Conservation (phyloP, 1,140 invertebrate species). For the Melitaea cinxia region DNA sequence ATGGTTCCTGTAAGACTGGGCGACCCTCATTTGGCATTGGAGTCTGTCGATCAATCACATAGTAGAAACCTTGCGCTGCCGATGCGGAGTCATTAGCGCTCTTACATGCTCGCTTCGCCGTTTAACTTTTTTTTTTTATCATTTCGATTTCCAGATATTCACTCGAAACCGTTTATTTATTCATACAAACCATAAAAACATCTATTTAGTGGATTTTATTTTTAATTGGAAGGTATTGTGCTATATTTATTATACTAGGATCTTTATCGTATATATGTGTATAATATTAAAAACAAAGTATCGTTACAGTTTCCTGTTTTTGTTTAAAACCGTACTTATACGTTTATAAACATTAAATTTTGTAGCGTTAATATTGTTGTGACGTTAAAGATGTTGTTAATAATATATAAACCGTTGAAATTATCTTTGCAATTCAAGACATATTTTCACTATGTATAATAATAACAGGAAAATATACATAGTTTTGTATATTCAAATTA, state of each 20-base stretch:
- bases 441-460: slow-evolving; percentile 26
- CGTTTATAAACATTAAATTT: no score
- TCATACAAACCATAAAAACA: background rate
- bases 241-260: background rate
- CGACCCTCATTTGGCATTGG: slow-evolving; percentile 39
- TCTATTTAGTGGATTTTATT: background rate
- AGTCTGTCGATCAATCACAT: slow-evolving; percentile 34
- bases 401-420: slow-evolving; percentile 1
- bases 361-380: background rate
- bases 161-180: slow-evolving; percentile 7
- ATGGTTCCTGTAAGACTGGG: slow-evolving; percentile 14
- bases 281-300: background rate
- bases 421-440: no score
- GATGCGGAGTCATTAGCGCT: slow-evolving; percentile 30
- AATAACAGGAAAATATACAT: slow-evolving; percentile 41
- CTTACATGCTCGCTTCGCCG: slow-evolving; percentile 29
- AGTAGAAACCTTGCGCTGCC: slow-evolving; percentile 15
- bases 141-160: slow-evolving; percentile 21
- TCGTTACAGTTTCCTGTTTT: background rate
- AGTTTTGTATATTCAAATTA: no score
- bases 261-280: background rate
- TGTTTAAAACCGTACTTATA: background rate
- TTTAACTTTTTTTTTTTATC: slow-evolving; percentile 30
- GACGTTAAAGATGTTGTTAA: slow-evolving; percentile 15
- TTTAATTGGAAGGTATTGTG: background rate